Evolutionary conservation across 2,888 invertebrate genomes (phyloP), one percentile per base, ranked within the genome.

Genomic region (Drosophila paranaensis): DNA sequence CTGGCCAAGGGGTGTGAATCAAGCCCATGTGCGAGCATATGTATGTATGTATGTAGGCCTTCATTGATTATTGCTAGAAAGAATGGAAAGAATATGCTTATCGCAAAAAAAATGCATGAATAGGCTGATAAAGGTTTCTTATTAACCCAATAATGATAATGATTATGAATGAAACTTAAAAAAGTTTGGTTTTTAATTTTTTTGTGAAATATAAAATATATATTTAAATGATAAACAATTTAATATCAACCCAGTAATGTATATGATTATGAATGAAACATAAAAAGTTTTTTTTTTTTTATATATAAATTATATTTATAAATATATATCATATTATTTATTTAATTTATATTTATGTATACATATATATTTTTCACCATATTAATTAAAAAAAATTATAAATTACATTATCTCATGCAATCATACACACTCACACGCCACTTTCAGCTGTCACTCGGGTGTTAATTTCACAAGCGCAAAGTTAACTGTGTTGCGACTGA

Each of bases 401-500:
- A n/a, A n/a, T 30, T n/a, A 50, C 33, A 50, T 50, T 60, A 35
- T 11, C 16, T 50, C 40, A 20, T 20, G 33, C 35, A 33, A 11
- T 33, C 20, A 40, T 30, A 51, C 51, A 35, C 42, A 20, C 0
- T 3, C 13, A 6, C 8, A 35, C 39, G 43, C 45, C 42, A 37
- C 20, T 50, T 30, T 33, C 20, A 25, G 10, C 48, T 68, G 63
- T 25, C 60, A 63, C 46, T 63, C 35, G 60, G 60, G 86, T 83
- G 83, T 83, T 83, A 81, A 86, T 68, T 80, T 76, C 76, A 82
- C 69, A 83, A 53, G 45, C 72, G 45, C 55, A 80, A 66, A 78
- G 62, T 61, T 82, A 86, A 79, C 87, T 84, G 84, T 77, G 76
- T 55, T 61, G 55, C 37, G 57, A 50, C 40, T 42, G 65, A 71